Conservation (phyloP, 2,113 vertebrate genomes). For the Ptilorrhoa leucosticta region DNA sequence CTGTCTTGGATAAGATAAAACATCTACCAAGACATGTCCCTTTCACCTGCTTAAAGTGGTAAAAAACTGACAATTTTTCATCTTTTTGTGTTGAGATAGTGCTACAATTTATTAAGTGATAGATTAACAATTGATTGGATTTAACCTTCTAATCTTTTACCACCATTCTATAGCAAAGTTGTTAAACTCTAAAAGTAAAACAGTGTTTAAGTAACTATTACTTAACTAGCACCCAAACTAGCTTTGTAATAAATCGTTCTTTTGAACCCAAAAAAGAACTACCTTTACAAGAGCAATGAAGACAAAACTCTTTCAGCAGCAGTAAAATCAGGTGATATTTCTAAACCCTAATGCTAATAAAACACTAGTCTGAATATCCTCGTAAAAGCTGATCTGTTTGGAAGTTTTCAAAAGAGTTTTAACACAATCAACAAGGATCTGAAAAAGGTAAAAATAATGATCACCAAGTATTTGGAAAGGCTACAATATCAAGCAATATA, state of each 20-base stretch:
- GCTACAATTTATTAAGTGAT: slow-evolving; percentile 60
- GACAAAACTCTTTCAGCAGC: not conserved
- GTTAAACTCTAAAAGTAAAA: slow-evolving; percentile 39
- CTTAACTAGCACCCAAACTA: not conserved
- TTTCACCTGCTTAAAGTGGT: slow-evolving; percentile 53
- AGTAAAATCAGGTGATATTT: not conserved
- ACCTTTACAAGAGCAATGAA: not conserved
- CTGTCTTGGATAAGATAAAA: slow-evolving; percentile 65
- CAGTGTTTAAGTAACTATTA: not conserved
- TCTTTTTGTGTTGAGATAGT: slow-evolving; percentile 51
- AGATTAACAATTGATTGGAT: slow-evolving; percentile 49
- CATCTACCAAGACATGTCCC: slow-evolving; percentile 26
- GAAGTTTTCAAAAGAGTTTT: not conserved
- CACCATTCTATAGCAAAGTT: not conserved
- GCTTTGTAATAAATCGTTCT: not conserved
- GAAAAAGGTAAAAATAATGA: not conserved
- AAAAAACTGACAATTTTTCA: slow-evolving; percentile 51
- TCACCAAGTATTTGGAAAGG: not conserved
- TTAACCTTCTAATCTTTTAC: slow-evolving; percentile 39
- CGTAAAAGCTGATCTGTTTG: not conserved
- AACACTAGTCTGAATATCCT: not conserved
- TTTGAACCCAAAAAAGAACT: not conserved
- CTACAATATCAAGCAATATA: not conserved
- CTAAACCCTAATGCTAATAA: not conserved
- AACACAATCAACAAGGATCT: not conserved